phyloP scores from a whole-genome alignment of 2,888 invertebrate genomes.

The Myathropa florea region DNA sequence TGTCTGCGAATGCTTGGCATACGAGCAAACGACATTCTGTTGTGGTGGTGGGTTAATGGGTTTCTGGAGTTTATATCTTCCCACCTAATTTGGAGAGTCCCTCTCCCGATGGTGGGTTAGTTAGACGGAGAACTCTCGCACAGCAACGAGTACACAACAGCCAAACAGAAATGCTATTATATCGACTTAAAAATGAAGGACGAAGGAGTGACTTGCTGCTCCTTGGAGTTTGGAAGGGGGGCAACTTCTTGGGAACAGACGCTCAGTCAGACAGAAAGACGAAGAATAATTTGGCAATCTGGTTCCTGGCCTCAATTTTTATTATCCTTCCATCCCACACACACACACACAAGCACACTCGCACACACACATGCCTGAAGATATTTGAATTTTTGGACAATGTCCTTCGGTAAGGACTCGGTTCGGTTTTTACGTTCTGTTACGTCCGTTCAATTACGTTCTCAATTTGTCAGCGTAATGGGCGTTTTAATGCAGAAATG shows the following conservation, averaged over 20 bases:
- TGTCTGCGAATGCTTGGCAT: not conserved
- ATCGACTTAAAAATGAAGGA: not conserved
- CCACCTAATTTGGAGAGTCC: slow-evolving; percentile 57
- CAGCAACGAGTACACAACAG: slow-evolving; percentile 28
- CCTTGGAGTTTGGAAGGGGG: not conserved
- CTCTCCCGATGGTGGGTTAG: not conserved
- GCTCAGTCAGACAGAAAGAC: not conserved
- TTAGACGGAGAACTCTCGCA: slow-evolving; percentile 17
- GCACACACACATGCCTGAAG: not conserved
- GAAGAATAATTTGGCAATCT: slow-evolving; percentile 64
- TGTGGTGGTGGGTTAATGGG: slow-evolving; percentile 54
- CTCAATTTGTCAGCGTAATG: slow-evolving; percentile 67
- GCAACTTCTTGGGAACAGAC: not conserved
- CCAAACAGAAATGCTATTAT: not conserved
- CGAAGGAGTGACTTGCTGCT: not conserved
- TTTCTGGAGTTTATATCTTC: slow-evolving; percentile 62
- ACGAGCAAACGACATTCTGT: not conserved
- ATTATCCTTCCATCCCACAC: slow-evolving; percentile 41
- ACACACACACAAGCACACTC: slow-evolving; percentile 21
- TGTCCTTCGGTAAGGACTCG: slow-evolving; percentile 21
- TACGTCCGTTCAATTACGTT: slow-evolving; percentile 62
- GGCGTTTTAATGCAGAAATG: slow-evolving; percentile 68
- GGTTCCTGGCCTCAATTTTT: slow-evolving; percentile 61
- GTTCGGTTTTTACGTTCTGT: slow-evolving; percentile 55
- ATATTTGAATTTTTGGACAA: slow-evolving; percentile 63